Base-by-base conservation (phyloP, 2,888 invertebrate species). In the Bibio marci region DNA sequence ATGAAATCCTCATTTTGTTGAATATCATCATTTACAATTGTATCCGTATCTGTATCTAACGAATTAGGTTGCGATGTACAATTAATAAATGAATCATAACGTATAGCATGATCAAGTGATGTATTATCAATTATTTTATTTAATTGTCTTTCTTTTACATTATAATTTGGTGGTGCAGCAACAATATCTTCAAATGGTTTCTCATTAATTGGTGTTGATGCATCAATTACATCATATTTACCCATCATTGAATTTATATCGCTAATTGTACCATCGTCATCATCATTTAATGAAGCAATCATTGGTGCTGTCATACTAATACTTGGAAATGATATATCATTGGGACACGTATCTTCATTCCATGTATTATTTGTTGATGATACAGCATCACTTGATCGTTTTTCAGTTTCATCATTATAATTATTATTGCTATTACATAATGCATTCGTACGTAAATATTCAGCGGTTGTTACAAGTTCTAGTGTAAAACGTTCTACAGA, bases 241-340 rank as follows among this genome's bases (percentile, higher is more conserved):
- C 43, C 45, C 28, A 43, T 40, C 10, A 44, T 42, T 8, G 3
- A 15, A 30, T 39, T 39, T 28, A 14, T 10, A 27, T 39, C 39
- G n/a, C 39, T 39, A 27, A 34, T 18, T 17, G 44, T 42, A 27
- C 37, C 40, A 47, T 49, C 39, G 45, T 53, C 57, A 47, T 78
- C 75, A 48, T 75, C 75, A 40, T 69, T 70, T 42, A 80, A 70
- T 0, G 82, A 80, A 1, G 73, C 69, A 3, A 77, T 69, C 50
- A 78, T 64, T 1, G 81, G 83, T 0, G 75, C 75, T 27, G 80
- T 78, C 26, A 79, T 73, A 47, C 82, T 82, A 39, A 85, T 73
- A 37, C 80, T 83, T 0, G 85, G 85, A 56, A 83, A 83, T 0
- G 83, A 80, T 26, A 80, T 66, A 53, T 82, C 81, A 54, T 81